phyloP scores from a whole-genome alignment of 2,888 invertebrate genomes.

The Dysmachus trigonus region DNA sequence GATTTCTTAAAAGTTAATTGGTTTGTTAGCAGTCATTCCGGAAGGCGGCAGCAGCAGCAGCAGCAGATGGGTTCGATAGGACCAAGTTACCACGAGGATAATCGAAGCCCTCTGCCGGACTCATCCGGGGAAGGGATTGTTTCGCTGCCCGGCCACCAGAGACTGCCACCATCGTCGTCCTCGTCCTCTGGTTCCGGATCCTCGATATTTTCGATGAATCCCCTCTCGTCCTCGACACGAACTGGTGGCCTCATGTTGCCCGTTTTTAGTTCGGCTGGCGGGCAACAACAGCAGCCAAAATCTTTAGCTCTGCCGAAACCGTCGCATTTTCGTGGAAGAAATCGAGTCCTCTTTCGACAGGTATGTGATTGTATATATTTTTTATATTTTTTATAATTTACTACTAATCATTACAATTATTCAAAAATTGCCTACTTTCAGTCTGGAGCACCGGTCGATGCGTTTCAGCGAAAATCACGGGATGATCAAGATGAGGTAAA shows the following conservation, averaged over 20 bases:
- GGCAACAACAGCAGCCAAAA: conserved; percentile 1
- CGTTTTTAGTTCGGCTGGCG: not conserved
- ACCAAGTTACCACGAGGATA: conserved; percentile 53
- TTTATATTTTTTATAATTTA: not conserved
- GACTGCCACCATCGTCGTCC: conserved; percentile 49
- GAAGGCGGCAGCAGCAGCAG: not conserved
- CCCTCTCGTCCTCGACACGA: conserved; percentile 46
- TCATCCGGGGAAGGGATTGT: not conserved
- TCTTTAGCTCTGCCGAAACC: conserved; percentile 54
- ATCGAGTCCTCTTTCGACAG: conserved; percentile 58
- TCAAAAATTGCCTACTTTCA: not conserved
- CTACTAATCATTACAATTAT: no score
- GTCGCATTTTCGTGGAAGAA: conserved; percentile 61
- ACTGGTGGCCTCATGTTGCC: conserved; percentile 48
- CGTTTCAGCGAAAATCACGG: conserved; percentile 14
- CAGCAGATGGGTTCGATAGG: not conserved
- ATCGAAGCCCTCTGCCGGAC: conserved; percentile 56
- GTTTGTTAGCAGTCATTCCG: not conserved
- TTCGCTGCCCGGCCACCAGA: conserved; percentile 13
- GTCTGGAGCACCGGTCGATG: not conserved
- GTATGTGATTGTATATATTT: conserved; percentile 52
- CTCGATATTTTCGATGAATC: conserved; percentile 50
- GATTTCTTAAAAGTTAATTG: no score
- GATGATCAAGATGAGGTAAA: not conserved
- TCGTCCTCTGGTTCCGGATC: not conserved